Base-by-base conservation (phyloP, 2,888 invertebrate genomes). In the Leptinotarsa peninsularis region DNA sequence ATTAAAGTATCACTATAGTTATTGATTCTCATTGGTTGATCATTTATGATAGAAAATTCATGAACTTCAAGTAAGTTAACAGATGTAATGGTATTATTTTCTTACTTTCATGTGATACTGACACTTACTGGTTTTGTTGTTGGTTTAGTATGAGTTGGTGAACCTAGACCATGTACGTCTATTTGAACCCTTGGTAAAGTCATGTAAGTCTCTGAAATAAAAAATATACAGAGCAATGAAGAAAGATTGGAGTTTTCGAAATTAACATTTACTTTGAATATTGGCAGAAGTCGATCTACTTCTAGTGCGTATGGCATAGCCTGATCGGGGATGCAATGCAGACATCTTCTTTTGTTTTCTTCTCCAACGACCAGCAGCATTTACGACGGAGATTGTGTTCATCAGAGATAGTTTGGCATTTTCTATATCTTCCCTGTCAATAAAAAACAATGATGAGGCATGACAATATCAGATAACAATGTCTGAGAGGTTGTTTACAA, bases 341-440 rank as follows among this genome's bases (percentile, higher is more conserved):
- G 86, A 86, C 82, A 84, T 81, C 80, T 86, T 87, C 71, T 83
- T 83, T 56, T 87, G 87, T 74, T 84, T 87, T 70, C 84, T 84
- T 52, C 86, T 84, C 88, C 88, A 89, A 76, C 85, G 84, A 7
- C 86, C 86, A 0, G 88, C 88, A 4, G 87, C 88, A 76, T 85
- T 86, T 33, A 88, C 79, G 4, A 88, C 85, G 0, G 86, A 82
- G 27, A 85, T 73, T 1, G 84, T 83, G 58, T 79, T 83, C 58
- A 81, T 81, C 43, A 84, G 67, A 27, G 82, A 73, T 10, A 79
- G 21, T 68, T 78, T 79, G 4, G 67, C 67, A 49, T 77, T 77
- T 54, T 80, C 79, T 49, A 72, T 21, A 71, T 79, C 78, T 71
- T 80, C 77, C 58, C 83, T 81, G 66, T 66, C 76, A 75, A 10